Conservation (phyloP, 1,140 invertebrate species). For the Ceratina japonica region DNA sequence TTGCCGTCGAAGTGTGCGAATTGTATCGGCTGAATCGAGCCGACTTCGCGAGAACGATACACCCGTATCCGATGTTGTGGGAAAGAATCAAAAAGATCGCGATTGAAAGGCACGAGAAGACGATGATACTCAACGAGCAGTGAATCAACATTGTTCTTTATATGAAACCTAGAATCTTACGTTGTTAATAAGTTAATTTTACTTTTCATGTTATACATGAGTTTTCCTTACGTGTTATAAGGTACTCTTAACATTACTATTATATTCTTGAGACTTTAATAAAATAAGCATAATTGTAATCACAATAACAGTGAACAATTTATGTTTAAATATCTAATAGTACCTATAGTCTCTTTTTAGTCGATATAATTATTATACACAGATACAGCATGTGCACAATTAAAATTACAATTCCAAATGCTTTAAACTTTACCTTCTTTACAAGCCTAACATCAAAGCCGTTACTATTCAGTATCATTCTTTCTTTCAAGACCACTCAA, state of each 20-base stretch:
- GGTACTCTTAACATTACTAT: no score
- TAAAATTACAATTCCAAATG: neutral
- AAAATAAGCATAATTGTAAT: no score
- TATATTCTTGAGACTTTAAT: no score
- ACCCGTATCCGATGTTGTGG: slow-evolving; percentile 81
- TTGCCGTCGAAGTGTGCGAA: slow-evolving; percentile 82
- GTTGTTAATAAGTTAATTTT: neutral
- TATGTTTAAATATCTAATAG: no score
- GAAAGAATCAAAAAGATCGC: slow-evolving; percentile 81
- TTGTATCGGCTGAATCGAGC: slow-evolving; percentile 80
- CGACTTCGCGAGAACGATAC: slow-evolving; percentile 81
- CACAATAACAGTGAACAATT: no score
- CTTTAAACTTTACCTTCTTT: neutral
- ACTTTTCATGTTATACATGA: no score
- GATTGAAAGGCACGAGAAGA: slow-evolving; percentile 79
- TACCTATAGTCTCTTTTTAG: no score
- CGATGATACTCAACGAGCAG: slow-evolving; percentile 77
- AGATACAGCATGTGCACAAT: neutral
- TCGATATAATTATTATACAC: no score
- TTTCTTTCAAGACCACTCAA: no score
- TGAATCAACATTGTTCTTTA: slow-evolving; percentile 14
- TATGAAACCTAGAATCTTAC: neutral
- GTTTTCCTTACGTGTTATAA: no score
- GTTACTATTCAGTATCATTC: neutral
- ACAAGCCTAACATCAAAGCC: neutral